Percentiles rank a stretch among this genome's conserved stretches.
phyloP scores from a whole-genome alignment of 2,797 vertebrate genomes.

The Erpetoichthys calabaricus region DNA sequence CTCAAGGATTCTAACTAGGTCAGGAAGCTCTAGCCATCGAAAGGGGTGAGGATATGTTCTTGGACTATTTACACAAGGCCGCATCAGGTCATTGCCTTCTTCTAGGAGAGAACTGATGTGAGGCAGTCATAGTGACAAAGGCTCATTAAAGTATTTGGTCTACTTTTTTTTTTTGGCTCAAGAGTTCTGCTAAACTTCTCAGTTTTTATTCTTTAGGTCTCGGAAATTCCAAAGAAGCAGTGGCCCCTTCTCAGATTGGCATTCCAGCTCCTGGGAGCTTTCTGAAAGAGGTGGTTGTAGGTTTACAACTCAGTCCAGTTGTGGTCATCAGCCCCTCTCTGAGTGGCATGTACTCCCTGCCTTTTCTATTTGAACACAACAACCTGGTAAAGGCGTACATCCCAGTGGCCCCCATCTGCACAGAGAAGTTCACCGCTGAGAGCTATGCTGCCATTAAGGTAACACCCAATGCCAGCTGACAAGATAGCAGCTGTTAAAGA shows the following conservation, averaged over 20 bases:
- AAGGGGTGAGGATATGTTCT: too few species aligned
- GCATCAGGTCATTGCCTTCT: too few species aligned
- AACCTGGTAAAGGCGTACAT: slow-evolving; percentile 65
- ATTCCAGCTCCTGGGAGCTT: slow-evolving; percentile 62
- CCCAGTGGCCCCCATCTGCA: slow-evolving; percentile 89
- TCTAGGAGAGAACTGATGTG: too few species aligned
- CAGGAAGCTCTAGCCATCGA: too few species aligned
- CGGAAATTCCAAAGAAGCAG: slow-evolving; percentile 59
- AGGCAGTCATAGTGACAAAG: too few species aligned
- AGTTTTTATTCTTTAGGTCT: slow-evolving; percentile 45
- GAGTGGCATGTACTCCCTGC: slow-evolving; percentile 92
- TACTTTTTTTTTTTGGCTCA: too few species aligned
- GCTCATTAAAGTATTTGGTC: too few species aligned
- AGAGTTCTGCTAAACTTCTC: background rate
- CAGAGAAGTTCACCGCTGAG: slow-evolving; percentile 63
- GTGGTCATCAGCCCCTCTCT: slow-evolving; percentile 87
- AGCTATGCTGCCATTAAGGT: slow-evolving; percentile 72
- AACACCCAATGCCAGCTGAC: background rate
- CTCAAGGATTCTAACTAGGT: too few species aligned
- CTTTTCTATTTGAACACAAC: slow-evolving; percentile 66
- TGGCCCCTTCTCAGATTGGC: slow-evolving; percentile 51
- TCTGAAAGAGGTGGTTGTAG: slow-evolving; percentile 61
- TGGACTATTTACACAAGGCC: too few species aligned
- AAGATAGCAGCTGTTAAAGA: background rate
- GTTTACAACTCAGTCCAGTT: slow-evolving; percentile 48